phyloP scores from a whole-genome alignment of 1,140 invertebrate species.

The Ephestia elutella region DNA sequence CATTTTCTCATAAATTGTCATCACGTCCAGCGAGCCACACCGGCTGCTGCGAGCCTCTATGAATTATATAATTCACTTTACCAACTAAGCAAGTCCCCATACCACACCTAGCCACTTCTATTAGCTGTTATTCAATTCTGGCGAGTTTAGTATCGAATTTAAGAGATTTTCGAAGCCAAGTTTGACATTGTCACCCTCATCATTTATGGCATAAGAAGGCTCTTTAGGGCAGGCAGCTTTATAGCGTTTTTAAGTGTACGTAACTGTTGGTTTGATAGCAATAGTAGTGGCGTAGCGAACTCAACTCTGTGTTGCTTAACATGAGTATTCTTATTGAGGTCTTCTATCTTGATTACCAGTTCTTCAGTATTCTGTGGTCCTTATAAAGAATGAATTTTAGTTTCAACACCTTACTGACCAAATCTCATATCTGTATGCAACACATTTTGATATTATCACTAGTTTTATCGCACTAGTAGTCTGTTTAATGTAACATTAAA shows the following conservation, averaged over 20 bases:
- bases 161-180: no score
- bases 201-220: no score
- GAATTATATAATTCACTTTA: background rate
- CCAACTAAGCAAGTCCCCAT: background rate
- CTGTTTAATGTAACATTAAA: constrained; percentile 49
- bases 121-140: background rate
- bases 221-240: no score
- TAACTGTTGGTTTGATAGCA: no score
- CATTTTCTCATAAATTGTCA: constrained; percentile 4
- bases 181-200: no score
- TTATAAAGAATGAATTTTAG: background rate
- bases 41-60: background rate
- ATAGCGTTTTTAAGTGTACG: no score
- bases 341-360: no score
- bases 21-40: constrained; percentile 2
- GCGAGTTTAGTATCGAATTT: background rate
- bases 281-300: no score
- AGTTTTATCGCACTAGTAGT: constrained; percentile 30
- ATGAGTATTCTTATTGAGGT: no score
- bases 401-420: background rate
- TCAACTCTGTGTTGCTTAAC: no score
- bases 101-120: background rate
- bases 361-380: no score
- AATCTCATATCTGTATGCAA: background rate
- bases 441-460: constrained; percentile 28